A percentile compares a stretch with the other conserved stretches of the same genome.
Evolutionary conservation across 2,113 vertebrate genomes (phyloP).

Genomic region (Saccopteryx leptura): DNA sequence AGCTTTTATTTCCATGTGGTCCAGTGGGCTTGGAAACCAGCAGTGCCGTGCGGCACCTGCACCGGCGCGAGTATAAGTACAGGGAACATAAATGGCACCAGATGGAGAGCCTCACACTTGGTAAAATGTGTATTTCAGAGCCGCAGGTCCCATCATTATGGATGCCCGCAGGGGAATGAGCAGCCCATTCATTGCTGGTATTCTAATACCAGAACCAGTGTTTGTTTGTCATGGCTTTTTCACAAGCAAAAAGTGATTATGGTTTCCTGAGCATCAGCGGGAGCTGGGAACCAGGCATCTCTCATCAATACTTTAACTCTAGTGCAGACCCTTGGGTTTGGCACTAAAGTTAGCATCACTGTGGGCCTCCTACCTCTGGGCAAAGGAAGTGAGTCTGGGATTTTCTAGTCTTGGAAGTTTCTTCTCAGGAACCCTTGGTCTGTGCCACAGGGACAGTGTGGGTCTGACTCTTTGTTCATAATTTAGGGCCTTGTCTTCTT

Average conservation of each 20-base stretch:
- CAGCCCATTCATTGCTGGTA: background rate
- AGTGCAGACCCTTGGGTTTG: background rate
- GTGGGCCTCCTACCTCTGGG: background rate
- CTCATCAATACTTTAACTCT: background rate
- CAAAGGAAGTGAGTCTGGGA: background rate
- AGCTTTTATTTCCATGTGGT: background rate
- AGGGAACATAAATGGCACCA: background rate
- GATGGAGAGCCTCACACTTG: background rate
- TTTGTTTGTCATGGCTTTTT: background rate
- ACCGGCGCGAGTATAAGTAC: background rate
- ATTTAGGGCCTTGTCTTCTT: background rate
- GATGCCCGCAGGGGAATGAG: background rate
- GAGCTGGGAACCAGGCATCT: background rate
- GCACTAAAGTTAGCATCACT: accelerated
- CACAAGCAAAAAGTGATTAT: background rate
- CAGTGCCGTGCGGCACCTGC: background rate
- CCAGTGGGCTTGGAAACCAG: background rate
- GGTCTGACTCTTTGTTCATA: background rate
- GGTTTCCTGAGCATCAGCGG: background rate
- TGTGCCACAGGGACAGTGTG: background rate
- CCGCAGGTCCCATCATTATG: background rate
- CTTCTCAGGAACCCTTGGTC: background rate
- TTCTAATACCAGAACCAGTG: too few species aligned
- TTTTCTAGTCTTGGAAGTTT: background rate
- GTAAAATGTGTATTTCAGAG: background rate